Evolutionary conservation across 2,888 invertebrate species (phyloP), one percentile per base, ranked within the genome.

Genomic region (Terebella lapidaria): DNA sequence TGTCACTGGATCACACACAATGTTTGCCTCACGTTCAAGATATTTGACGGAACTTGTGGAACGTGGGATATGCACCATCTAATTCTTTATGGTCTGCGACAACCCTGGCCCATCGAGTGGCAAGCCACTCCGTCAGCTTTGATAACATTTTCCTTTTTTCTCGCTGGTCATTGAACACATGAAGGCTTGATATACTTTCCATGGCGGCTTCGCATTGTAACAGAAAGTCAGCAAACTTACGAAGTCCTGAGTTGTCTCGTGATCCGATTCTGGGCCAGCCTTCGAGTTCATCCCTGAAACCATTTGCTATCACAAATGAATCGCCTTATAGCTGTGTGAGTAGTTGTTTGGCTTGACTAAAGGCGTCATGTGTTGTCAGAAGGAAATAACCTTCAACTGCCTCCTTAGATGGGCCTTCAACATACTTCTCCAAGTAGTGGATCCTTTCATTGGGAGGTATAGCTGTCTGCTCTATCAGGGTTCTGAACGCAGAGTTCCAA

Each of bases 371-470:
- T 10, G 60, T 45, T 18, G 29, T 1, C 2, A 68, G n/a, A 10
- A 64, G 58, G 47, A 68, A 64, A 55, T 58, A 67, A 24, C 63
- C 68, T 2, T 67, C 63, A 20, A 70, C 58, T 0, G 64, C 60
- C 28, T 59, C 53, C n/a, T 49, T 57, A 49, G 68, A 67, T 29
- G 35, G 51, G 18, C 66, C 68, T 24, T 54, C 61, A 18, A 66
- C 42, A 53, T 68, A 68, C 30, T 56, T 61, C 42, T 65, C 66
- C 25, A 67, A 46, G 27, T 66, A 64, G 52, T 63, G 64, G 0
- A 68, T 57, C 30, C 55, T 65, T 25, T 68, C 68, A 22, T 45
- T 4, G 20, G 56, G 20, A 2, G 61, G 57, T 20, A 67, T 60
- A 4, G 45, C 29, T 42, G 35, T 57, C 18, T 42, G 25, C 2